Evolutionary conservation across 2,113 vertebrate genomes (phyloP), one percentile per base, ranked within the genome.

Genomic region (Penelope pileata): DNA sequence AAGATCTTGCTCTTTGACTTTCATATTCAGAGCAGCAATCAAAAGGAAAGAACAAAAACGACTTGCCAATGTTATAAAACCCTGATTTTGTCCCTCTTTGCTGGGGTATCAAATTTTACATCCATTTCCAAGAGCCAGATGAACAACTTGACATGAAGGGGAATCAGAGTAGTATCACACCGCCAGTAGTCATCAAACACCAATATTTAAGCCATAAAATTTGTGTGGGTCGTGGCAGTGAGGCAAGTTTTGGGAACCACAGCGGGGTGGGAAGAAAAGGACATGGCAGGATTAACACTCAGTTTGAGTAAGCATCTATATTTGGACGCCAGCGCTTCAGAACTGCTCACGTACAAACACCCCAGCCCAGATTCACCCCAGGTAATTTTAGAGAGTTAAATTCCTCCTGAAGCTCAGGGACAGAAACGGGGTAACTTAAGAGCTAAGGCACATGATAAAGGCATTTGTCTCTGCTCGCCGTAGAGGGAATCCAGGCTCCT

Each of bases 1-100:
- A 68, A 90, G 68, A 86, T 83, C 66, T 84, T 77, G 66, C 50
- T 50, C 72, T 95, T 73, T 58, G 76, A 78, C 60, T 90, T 93
- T 68, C 54, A 64, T 27, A 83, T 88, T 78, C 66, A 90, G 60
- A 93, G 86, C 5, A 56, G 36, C 38, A 83, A 90, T 9, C 11
- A 72, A 13, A 47, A 23, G 42, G 38, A 43, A 83, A 51, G 74
- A 54, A 24, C 72, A 92, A 21, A 17, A 17, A 22, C 4, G 4
- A 14, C 24, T 59, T 88, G 16, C 19, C n/a, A 11, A 26, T 14
- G 6, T 70, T 74, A 62, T 36, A 92, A 91, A 91, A 34, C 32
- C 30, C 10, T 23, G 12, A 23, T 74, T 88, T 34, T 78, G 29
- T 24, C n/a, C n/a, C 15, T 42, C 27, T 78, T 47, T 36, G 42